Percentiles rank a stretch among this genome's conserved stretches.
Conservation (phyloP, 2,888 invertebrate genomes). For the Dryocosmus kuriphilus region DNA sequence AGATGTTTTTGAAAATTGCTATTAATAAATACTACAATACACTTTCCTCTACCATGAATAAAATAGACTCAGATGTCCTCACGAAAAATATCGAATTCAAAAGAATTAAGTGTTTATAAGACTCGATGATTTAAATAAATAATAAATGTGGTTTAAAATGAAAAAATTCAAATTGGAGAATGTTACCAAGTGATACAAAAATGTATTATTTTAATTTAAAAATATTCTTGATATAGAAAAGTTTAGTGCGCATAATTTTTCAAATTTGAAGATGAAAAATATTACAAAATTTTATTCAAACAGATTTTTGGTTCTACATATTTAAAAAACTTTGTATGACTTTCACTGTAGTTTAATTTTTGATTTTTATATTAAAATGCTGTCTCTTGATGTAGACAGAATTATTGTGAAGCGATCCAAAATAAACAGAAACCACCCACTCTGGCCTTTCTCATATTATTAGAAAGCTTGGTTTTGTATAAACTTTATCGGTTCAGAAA, state of each 20-base stretch:
- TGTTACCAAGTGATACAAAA: too few relatives aligned
- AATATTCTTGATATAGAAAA: too few relatives aligned
- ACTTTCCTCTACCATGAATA: background rate
- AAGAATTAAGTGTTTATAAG: background rate
- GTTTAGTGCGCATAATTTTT: too few relatives aligned
- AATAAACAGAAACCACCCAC: conserved; percentile 36
- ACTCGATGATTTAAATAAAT: too few relatives aligned
- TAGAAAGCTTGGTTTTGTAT: conserved; percentile 27
- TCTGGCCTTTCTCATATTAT: conserved; percentile 30
- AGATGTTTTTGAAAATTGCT: conserved; percentile 30
- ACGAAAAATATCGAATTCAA: background rate
- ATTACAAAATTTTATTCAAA: background rate
- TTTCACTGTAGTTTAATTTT: background rate
- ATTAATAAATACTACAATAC: conserved; percentile 32
- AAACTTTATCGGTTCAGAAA: conserved; percentile 9
- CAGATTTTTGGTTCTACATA: background rate
- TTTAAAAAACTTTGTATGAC: background rate
- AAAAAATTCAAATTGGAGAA: background rate
- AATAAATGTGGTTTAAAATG: too few relatives aligned
- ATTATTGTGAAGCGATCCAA: conserved; percentile 16
- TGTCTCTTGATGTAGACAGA: conserved; percentile 17
- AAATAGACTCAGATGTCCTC: background rate
- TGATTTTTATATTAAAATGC: conserved; percentile 1
- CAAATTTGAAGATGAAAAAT: background rate
- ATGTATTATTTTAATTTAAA: too few relatives aligned